Conservation (phyloP, 1,140 invertebrate species). For the Sinella curviseta region DNA sequence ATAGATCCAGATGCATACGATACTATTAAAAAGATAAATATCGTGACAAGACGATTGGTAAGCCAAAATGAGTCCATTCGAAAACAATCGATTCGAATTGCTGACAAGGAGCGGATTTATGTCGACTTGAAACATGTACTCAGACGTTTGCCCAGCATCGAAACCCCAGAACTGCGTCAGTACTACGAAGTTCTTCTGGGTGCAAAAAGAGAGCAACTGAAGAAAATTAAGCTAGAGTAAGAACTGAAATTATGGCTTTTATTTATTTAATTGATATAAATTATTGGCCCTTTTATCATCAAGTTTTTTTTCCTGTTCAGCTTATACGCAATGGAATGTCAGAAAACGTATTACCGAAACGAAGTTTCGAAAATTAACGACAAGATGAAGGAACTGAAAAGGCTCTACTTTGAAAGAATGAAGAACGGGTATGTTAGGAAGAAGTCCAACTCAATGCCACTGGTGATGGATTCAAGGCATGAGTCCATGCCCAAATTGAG, state of each 20-base stretch:
- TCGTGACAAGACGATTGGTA: constrained; percentile 40
- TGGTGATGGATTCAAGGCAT: not conserved
- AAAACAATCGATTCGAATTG: not conserved
- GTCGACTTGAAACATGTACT: constrained; percentile 33
- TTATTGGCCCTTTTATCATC: not conserved
- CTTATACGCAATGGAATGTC: constrained; percentile 31
- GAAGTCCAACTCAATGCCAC: not conserved
- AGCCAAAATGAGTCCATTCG: constrained; percentile 32
- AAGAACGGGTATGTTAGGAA: not conserved
- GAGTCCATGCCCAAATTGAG: no score
- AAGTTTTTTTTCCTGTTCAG: not conserved
- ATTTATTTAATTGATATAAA: no score
- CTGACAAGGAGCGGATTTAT: constrained; percentile 39
- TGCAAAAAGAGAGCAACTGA: constrained; percentile 32
- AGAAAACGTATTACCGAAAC: constrained; percentile 24
- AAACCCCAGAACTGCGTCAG: constrained; percentile 39
- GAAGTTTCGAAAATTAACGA: constrained; percentile 27
- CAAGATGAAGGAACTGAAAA: constrained; percentile 24
- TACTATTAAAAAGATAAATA: constrained; percentile 39
- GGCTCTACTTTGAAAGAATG: constrained; percentile 35
- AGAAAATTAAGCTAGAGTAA: constrained; percentile 29
- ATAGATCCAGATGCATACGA: constrained; percentile 42
- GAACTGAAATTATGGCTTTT: not conserved
- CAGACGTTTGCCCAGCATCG: constrained; percentile 32
- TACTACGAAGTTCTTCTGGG: constrained; percentile 30